phyloP scores from a whole-genome alignment of 2,113 vertebrate genomes.

The Perccottus glenii region DNA sequence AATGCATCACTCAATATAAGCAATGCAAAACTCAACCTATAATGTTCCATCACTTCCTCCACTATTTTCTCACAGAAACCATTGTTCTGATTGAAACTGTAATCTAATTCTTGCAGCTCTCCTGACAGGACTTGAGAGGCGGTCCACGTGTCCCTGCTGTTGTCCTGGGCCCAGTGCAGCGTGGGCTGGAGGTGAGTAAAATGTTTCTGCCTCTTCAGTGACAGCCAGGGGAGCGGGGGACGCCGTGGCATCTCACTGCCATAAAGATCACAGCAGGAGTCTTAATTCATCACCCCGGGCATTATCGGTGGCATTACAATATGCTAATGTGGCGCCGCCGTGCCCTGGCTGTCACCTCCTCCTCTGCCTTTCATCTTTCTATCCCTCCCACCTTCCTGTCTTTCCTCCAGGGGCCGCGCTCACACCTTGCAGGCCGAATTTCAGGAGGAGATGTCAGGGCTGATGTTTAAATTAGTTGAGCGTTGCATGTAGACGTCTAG shows the following conservation, averaged over 20 bases:
- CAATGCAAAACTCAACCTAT: too few relatives aligned
- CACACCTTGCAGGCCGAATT: constrained; percentile 27
- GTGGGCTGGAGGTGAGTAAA: constrained; percentile 59
- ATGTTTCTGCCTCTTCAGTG: constrained; percentile 58
- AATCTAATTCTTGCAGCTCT: constrained; percentile 53
- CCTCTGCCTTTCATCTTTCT: constrained; percentile 49
- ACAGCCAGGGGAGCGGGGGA: constrained; percentile 59
- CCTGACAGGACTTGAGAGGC: constrained; percentile 57
- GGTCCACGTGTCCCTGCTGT: constrained; percentile 61
- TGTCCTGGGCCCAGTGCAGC: constrained; percentile 45
- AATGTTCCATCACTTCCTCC: constrained; percentile 19
- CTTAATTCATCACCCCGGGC: constrained; percentile 72
- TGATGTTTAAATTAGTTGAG: constrained; percentile 38
- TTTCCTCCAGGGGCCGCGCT: constrained; percentile 15
- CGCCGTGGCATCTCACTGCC: constrained; percentile 59
- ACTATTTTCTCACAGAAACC: constrained; percentile 30
- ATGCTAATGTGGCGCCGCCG: constrained; percentile 68
- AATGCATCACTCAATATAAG: too few relatives aligned
- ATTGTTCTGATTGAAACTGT: constrained; percentile 37
- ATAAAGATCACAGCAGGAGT: constrained; percentile 65
- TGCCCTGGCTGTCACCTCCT: constrained; percentile 51
- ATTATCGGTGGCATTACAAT: constrained; percentile 74
- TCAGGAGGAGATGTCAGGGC: constrained; percentile 31
- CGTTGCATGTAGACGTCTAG: constrained; percentile 27
- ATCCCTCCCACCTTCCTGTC: neutral